A percentile compares a stretch with the other conserved stretches of the same genome.
phyloP scores from a whole-genome alignment of 2,113 vertebrate genomes.

The Gymnogyps californianus region DNA sequence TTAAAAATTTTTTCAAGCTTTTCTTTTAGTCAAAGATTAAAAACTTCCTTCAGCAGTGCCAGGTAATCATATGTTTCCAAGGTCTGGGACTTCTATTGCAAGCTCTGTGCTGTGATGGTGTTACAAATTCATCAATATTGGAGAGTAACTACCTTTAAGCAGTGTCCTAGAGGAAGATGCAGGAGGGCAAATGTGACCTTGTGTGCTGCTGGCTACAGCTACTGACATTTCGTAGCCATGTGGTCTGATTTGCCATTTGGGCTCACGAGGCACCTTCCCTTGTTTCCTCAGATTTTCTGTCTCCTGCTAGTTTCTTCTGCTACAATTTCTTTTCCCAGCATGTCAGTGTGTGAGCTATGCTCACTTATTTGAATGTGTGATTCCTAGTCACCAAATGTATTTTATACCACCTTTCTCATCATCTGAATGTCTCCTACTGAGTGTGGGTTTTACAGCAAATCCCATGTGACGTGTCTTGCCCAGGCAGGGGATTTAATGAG shows the following conservation, averaged over 20 bases:
- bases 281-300: background rate
- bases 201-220: background rate
- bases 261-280: background rate
- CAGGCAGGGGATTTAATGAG: background rate
- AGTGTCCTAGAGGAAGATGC: background rate
- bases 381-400: background rate
- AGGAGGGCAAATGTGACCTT: background rate
- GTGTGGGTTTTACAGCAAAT: background rate
- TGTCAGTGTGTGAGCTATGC: background rate
- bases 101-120: background rate
- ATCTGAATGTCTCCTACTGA: background rate
- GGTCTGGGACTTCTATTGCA: background rate
- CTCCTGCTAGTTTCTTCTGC: background rate
- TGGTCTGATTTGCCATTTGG: background rate
- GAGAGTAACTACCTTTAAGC: background rate
- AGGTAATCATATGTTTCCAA: background rate
- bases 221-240: background rate
- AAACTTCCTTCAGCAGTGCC: background rate
- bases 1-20: background rate
- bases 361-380: background rate
- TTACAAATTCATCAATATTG: background rate
- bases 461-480: background rate
- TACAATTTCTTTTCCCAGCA: background rate
- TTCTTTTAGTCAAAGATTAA: background rate
- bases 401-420: background rate